A percentile compares a stretch with the other conserved stretches of the same genome.
These are phyloP conservation scores for Machaerirhynchus nigripectus DNA, from an alignment of 2,113 vertebrate species.

Conservation along the genomic window DNA sequence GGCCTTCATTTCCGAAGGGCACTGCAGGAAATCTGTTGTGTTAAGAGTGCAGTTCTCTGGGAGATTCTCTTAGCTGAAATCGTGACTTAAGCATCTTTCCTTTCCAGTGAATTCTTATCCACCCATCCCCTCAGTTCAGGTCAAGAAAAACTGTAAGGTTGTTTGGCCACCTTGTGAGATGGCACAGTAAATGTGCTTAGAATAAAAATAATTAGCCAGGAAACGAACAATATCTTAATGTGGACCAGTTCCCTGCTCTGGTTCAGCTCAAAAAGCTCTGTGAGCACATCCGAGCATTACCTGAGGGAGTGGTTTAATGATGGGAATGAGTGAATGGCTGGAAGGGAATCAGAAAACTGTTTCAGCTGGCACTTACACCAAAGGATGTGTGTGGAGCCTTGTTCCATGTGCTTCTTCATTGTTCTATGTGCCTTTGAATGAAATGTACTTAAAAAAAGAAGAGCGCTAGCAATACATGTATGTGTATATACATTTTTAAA, in stretches of 20 bases:
- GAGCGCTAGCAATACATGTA: slow-evolving; percentile 3
- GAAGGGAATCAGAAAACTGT: background rate
- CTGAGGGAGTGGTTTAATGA: background rate
- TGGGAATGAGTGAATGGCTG: background rate
- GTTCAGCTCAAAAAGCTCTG: background rate
- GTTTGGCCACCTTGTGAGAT: background rate
- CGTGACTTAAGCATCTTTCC: background rate
- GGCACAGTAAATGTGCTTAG: background rate
- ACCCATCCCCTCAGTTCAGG: background rate
- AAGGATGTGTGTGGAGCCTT: background rate
- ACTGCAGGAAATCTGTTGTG: background rate
- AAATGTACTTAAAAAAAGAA: background rate
- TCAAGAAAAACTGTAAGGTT: background rate
- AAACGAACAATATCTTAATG: background rate
- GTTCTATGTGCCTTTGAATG: background rate
- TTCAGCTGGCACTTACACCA: background rate
- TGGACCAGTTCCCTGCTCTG: background rate
- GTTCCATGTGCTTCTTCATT: background rate
- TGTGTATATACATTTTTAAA: background rate
- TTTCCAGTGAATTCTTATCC: background rate
- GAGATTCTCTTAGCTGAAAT: background rate
- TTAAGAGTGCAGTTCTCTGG: background rate
- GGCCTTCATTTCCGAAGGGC: background rate
- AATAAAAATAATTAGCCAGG: background rate
- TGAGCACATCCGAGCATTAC: background rate